A percentile compares a stretch with the other conserved stretches of the same genome.
Conservation (phyloP, 2,888 invertebrate species). For the Schizaphis graminum region DNA sequence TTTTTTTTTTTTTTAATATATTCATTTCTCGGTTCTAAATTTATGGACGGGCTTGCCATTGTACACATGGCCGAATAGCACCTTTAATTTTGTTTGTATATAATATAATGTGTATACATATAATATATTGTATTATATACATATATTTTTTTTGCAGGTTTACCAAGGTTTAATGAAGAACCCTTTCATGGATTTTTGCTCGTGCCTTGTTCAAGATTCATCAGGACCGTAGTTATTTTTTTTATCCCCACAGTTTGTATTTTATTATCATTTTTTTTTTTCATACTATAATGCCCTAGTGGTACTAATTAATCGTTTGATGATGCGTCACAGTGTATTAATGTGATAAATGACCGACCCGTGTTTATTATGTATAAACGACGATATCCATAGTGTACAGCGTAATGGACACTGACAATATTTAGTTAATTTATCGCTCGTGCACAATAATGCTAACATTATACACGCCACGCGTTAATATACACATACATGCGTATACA, state of each 20-base stretch:
- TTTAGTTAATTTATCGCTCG: conserved; percentile 62
- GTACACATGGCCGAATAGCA: conserved; percentile 15
- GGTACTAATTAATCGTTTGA: conserved; percentile 60
- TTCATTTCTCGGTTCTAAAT: conserved; percentile 3
- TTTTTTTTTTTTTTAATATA: conserved; percentile 31
- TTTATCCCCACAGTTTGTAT: not conserved
- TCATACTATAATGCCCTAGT: not conserved
- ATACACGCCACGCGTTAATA: not conserved
- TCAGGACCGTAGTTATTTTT: conserved; percentile 22
- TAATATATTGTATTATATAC: not conserved
- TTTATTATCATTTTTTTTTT: not conserved
- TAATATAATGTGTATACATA: not conserved
- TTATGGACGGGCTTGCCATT: conserved; percentile 34
- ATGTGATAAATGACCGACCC: conserved; percentile 63
- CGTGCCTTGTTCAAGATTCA: conserved; percentile 39
- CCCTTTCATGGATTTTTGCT: conserved; percentile 56
- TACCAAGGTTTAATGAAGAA: conserved; percentile 48
- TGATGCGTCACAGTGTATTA: conserved; percentile 53
- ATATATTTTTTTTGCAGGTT: conserved; percentile 8
- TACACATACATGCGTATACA: not conserved
- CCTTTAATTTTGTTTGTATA: conserved; percentile 42
- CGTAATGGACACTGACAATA: conserved; percentile 58
- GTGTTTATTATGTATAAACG: conserved; percentile 59
- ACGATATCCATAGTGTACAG: conserved; percentile 33
- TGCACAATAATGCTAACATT: conserved; percentile 41